phyloP scores from a whole-genome alignment of 2,888 invertebrate species.

The Geotrupes spiniger region DNA sequence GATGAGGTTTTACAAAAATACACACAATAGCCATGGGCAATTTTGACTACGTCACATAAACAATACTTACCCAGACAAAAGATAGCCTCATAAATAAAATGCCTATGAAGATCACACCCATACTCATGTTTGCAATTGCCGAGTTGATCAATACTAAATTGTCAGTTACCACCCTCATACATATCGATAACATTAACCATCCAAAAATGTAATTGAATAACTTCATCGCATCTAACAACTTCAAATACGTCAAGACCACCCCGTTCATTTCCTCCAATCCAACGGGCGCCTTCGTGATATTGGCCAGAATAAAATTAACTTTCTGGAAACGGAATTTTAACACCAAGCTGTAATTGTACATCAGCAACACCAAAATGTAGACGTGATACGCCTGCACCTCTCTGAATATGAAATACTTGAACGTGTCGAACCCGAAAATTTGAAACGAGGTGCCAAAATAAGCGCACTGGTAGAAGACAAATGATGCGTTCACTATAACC shows the following conservation, averaged over 20 bases:
- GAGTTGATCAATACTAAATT: not conserved
- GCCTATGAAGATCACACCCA: too few relatives aligned
- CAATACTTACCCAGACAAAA: too few relatives aligned
- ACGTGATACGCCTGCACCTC: conserved; percentile 3
- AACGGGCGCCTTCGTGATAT: too few relatives aligned
- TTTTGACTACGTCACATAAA: too few relatives aligned
- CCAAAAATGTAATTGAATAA: conserved; percentile 8
- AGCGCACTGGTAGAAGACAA: not conserved
- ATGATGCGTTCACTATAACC: not conserved
- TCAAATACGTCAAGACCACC: not conserved
- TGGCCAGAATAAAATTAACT: not conserved
- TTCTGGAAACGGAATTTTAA: not conserved
- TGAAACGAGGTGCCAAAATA: too few relatives aligned
- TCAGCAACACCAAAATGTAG: not conserved
- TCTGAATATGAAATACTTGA: conserved; percentile 2
- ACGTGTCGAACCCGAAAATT: too few relatives aligned
- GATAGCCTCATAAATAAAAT: too few relatives aligned
- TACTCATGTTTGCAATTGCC: too few relatives aligned
- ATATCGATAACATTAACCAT: not conserved
- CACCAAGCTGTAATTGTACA: not conserved
- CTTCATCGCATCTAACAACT: not conserved
- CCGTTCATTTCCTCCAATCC: not conserved
- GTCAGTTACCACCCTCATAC: not conserved
- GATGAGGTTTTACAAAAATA: too few relatives aligned
- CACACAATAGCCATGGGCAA: too few relatives aligned